Evolutionary conservation across 2,888 invertebrate genomes (phyloP), one percentile per base, ranked within the genome.

Genomic region (Eristalis tenax): DNA sequence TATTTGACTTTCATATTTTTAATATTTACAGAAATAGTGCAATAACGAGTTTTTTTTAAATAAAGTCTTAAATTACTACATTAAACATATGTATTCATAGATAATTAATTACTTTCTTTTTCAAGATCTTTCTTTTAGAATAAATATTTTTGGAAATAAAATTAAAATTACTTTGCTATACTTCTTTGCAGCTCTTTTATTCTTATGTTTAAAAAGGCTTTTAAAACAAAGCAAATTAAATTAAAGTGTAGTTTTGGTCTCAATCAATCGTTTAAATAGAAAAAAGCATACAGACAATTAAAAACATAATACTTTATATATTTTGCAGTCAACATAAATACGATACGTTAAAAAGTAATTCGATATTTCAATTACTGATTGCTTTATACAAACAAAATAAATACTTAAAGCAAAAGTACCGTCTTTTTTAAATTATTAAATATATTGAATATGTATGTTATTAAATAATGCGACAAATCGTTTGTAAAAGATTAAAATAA

Each of bases 1-100:
- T 87, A 87, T 83, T 87, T 83, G 83, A 83, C 75, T 87, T 87
- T 79, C 79, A 87, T 87, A 87, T 75, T 87, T 83, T 71, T 87
- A 87, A 76, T 87, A 87, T 87, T 87, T 87, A 87, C 87, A 87
- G 83, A 87, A 87, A 87, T 87, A 87, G 83, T 87, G 87, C 87
- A 87, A 87, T 87, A 87, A 87, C 87, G 79, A 83, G 75, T 87
- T 79, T 63, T 64, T 83, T 63, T 64, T 86, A 87, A 87, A 87
- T 87, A 83, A 87, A 86, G 80, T 80, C 75, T 83, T 87, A 87
- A 83, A 87, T 83, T 57, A 71, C 79, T 87, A 87, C 71, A 79
- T 76, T 87, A 87, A 87, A 87, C 87, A 69, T 87, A 87, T 79
- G 79, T 83, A 82, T 74, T 83, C 66, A 73, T 85, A 81, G 68